Evolutionary conservation across 2,797 vertebrate species (phyloP).

Genomic region (Phalanger gymnotis): DNA sequence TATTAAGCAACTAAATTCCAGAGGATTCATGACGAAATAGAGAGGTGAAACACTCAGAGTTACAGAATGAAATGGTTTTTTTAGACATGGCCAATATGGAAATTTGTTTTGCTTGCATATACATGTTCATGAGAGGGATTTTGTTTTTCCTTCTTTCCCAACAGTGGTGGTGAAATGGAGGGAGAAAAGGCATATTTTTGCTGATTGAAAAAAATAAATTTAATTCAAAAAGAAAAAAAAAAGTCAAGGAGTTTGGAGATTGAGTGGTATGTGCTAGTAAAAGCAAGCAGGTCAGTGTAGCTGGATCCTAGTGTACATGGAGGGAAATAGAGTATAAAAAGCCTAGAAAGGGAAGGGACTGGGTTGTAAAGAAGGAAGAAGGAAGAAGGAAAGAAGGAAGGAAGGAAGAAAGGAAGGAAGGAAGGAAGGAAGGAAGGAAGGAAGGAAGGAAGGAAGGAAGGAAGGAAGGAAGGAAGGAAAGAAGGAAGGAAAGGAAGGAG

Average conservation of each 20-base stretch:
- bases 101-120: background rate
- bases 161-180: background rate
- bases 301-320: no score
- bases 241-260: no score
- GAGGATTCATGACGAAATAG: background rate
- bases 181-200: no score
- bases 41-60: background rate
- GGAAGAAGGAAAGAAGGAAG: background rate
- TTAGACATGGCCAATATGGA: background rate
- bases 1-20: background rate
- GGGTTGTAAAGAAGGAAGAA: no score
- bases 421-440: conserved; percentile 9
- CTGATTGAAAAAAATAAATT: no score
- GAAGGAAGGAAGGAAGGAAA: background rate
- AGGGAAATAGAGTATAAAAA: no score
- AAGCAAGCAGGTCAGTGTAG: no score
- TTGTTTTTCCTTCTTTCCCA: background rate
- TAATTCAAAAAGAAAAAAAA: no score
- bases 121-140: background rate
- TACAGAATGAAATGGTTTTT: background rate
- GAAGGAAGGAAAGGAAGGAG: conserved; percentile 5
- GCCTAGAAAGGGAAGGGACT: no score
- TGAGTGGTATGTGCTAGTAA: no score
- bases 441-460: background rate
- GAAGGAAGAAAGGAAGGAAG: background rate